These are phyloP conservation scores for Araneus ventricosus DNA, from an alignment of 1,140 invertebrate species.

Conservation along the genomic window DNA sequence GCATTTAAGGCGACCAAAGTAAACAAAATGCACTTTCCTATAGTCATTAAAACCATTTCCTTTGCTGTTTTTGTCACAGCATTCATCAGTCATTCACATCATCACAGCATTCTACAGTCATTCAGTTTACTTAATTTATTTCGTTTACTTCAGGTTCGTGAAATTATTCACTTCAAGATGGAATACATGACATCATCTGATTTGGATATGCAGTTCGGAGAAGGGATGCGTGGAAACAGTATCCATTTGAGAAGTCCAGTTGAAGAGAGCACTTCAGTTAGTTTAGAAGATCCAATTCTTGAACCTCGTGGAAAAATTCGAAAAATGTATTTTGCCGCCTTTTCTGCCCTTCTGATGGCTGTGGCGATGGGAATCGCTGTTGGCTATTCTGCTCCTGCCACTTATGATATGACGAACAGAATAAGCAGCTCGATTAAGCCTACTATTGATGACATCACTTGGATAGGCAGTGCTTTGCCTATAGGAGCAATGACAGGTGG, in stretches of 20 bases:
- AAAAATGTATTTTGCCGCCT: constrained; percentile 74
- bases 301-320: background rate
- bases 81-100: background rate
- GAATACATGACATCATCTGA: background rate
- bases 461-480: constrained; percentile 74
- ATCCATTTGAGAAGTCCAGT: background rate
- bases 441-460: constrained; percentile 39
- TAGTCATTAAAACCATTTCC: background rate
- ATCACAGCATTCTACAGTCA: background rate
- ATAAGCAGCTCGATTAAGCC: constrained; percentile 5
- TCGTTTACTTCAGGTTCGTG: background rate
- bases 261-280: background rate
- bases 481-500: constrained; percentile 76
- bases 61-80: background rate
- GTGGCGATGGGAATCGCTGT: constrained; percentile 34
- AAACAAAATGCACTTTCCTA: background rate
- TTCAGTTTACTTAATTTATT: background rate
- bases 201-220: background rate
- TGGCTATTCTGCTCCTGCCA: constrained; percentile 52
- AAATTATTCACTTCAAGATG: background rate
- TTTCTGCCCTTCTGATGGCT: constrained; percentile 67
- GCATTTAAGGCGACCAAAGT: too few species aligned
- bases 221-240: background rate
- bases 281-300: background rate
- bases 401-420: constrained; percentile 50